Conservation (phyloP, 1,140 invertebrate species). For the Drosophila virilis region DNA sequence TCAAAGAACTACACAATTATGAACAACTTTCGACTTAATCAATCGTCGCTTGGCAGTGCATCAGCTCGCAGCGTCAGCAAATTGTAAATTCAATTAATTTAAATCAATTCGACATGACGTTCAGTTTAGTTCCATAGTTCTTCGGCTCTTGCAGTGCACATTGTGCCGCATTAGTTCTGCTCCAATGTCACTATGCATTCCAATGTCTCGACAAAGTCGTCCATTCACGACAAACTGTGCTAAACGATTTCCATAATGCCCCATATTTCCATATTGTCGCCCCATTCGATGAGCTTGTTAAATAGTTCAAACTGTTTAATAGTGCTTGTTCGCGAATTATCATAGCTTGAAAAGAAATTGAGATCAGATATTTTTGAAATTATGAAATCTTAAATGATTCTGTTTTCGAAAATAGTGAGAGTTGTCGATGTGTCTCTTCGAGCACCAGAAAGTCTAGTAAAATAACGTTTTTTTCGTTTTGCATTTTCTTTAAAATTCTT, state of each 20-base stretch:
- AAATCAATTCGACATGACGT: constrained; percentile 55
- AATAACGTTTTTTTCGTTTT: no score
- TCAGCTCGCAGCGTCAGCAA: constrained; percentile 36
- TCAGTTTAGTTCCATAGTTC: constrained; percentile 14
- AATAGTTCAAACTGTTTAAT: no score
- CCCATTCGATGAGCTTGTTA: background rate
- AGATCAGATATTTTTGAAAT: no score
- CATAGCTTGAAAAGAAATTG: no score
- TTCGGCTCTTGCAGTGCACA: no score
- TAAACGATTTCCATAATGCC: background rate
- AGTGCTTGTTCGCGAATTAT: no score
- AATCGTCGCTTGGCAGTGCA: constrained; percentile 31
- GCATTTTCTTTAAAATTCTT: no score
- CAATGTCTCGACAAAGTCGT: background rate
- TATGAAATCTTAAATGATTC: no score
- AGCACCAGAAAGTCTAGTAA: no score
- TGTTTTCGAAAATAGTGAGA: no score
- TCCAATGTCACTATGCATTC: background rate
- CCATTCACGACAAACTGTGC: no score
- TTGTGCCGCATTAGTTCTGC: background rate
- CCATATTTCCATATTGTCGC: background rate
- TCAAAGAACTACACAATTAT: background rate
- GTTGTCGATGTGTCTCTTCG: no score
- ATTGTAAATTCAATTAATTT: constrained; percentile 71
- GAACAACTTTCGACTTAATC: constrained; percentile 14